These are phyloP conservation scores for Formica exsecta DNA, from an alignment of 1,140 invertebrate genomes.

Conservation along the genomic window DNA sequence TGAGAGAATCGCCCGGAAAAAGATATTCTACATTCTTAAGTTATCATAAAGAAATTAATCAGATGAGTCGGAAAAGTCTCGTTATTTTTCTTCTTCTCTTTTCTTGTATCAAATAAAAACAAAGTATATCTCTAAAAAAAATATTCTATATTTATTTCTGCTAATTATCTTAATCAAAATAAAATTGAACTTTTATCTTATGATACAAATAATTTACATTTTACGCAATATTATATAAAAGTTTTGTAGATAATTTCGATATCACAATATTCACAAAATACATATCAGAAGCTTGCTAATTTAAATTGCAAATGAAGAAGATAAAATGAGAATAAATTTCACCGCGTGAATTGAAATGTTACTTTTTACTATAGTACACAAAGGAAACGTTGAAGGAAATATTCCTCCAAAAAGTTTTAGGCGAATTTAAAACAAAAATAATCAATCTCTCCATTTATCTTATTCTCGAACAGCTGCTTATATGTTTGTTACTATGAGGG, in stretches of 20 bases:
- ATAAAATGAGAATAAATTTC: neutral
- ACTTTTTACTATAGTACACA: neutral
- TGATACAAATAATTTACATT: neutral
- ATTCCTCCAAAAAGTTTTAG: slow-evolving; percentile 16
- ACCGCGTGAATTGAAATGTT: neutral
- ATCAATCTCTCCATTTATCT: slow-evolving; percentile 45
- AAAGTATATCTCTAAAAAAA: neutral
- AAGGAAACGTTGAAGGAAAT: neutral
- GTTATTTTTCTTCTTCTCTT: neutral
- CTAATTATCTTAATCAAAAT: slow-evolving; percentile 3
- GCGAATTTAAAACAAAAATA: slow-evolving; percentile 48
- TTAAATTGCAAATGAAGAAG: slow-evolving; percentile 23
- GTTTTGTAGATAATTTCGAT: slow-evolving; percentile 33
- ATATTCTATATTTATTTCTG: neutral
- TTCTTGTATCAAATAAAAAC: neutral
- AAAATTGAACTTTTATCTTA: neutral
- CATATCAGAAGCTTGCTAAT: neutral
- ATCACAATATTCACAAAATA: too few relatives aligned
- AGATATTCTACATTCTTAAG: slow-evolving; percentile 67
- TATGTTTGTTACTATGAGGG: slow-evolving; percentile 55
- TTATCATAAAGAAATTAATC: slow-evolving; percentile 76
- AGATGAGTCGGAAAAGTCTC: slow-evolving; percentile 39
- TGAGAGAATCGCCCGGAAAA: slow-evolving; percentile 45
- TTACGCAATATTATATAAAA: neutral
- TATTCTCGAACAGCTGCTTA: slow-evolving; percentile 6